These are phyloP conservation scores for Nymphalis io DNA, from an alignment of 1,140 invertebrate genomes.

Conservation along the genomic window DNA sequence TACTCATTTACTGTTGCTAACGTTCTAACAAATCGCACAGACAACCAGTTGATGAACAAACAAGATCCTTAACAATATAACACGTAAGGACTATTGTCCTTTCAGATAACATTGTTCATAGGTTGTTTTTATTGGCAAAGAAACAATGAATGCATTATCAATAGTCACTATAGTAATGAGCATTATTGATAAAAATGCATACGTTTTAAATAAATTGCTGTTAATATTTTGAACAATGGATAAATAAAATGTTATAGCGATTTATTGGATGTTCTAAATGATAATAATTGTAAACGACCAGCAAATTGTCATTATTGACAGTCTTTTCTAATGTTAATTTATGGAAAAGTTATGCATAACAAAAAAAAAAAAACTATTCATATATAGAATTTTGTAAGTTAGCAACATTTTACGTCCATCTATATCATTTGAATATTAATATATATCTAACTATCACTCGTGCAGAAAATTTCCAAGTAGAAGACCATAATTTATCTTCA, in stretches of 20 bases:
- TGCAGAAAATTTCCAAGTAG: neutral
- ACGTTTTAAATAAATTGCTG: neutral
- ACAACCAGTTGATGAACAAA: neutral
- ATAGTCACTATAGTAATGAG: neutral
- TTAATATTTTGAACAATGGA: neutral
- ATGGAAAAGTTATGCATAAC: no score
- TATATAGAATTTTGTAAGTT: no score
- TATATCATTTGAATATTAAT: no score
- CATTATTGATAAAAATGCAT: neutral
- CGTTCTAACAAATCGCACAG: neutral
- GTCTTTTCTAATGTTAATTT: no score
- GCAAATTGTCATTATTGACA: no score
- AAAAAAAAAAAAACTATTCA: no score
- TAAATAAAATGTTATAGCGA: no score
- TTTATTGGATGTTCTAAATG: no score
- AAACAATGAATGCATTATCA: conserved; percentile 27
- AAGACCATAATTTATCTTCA: conserved; percentile 12
- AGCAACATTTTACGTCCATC: no score
- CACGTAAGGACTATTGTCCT: neutral
- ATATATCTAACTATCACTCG: neutral
- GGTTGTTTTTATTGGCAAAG: neutral
- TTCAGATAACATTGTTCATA: neutral
- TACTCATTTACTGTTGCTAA: conserved; percentile 1
- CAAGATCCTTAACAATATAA: neutral
- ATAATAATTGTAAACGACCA: no score